Evolutionary conservation across 2,797 vertebrate species (phyloP).

Genomic region (Gymnocypris eckloni): DNA sequence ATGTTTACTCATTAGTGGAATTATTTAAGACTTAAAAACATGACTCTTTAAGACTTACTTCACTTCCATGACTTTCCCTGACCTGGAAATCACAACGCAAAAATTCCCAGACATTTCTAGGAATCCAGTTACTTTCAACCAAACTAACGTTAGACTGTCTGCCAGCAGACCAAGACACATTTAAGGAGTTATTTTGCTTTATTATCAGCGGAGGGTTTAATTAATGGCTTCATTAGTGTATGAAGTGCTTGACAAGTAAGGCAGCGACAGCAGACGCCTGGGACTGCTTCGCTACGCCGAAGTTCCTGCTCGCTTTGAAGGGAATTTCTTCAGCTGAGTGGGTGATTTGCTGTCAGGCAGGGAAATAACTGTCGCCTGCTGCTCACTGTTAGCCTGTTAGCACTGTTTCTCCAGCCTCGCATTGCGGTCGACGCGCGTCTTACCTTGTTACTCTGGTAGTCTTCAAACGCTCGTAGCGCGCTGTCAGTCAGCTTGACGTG

Average conservation of each 20-base stretch:
- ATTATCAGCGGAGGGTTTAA: not conserved
- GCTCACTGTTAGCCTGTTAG: constrained; percentile 42
- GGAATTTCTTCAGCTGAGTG: constrained; percentile 40
- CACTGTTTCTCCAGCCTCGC: not conserved
- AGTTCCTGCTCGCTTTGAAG: constrained; percentile 28
- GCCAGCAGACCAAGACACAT: constrained; percentile 11
- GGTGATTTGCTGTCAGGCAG: constrained; percentile 48
- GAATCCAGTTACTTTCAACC: not conserved
- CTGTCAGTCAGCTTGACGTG: constrained; percentile 98
- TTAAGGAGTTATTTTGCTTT: not conserved
- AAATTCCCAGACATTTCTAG: not conserved
- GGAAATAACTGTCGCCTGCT: constrained; percentile 48
- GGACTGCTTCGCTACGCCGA: not conserved
- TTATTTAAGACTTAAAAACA: too few relatives aligned
- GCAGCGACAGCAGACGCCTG: not conserved
- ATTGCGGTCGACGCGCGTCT: constrained; percentile 51
- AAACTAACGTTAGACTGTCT: constrained; percentile 4
- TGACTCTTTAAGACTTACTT: not conserved
- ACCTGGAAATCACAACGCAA: not conserved
- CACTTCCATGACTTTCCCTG: not conserved
- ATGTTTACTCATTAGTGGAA: not conserved
- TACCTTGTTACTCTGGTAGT: constrained; percentile 91
- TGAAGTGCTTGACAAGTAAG: not conserved
- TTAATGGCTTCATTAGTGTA: not conserved
- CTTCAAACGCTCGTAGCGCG: constrained; percentile 90